phyloP scores from a whole-genome alignment of 2,797 vertebrate species.

The Cyprinodon diabolis region DNA sequence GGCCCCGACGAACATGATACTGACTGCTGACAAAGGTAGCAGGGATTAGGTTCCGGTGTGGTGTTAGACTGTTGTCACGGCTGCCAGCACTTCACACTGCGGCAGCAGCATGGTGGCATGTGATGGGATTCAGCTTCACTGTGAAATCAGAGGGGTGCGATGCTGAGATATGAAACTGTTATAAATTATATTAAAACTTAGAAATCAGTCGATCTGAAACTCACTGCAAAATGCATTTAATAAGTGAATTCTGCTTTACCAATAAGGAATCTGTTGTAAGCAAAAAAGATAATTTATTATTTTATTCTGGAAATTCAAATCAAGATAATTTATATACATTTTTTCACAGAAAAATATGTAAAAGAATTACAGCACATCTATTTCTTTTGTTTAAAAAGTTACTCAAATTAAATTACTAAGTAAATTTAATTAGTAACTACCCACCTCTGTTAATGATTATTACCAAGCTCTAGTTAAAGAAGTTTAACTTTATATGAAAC shows the following conservation, averaged over 20 bases:
- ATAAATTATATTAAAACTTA: background rate
- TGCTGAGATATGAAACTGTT: background rate
- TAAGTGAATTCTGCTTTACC: background rate
- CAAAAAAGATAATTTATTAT: too few species aligned
- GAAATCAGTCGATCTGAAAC: background rate
- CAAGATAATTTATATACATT: too few species aligned
- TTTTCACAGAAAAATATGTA: too few species aligned
- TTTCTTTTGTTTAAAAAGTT: too few species aligned
- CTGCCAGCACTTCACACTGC: constrained; percentile 39
- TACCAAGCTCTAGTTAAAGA: too few species aligned
- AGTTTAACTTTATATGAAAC: too few species aligned
- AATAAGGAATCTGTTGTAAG: background rate
- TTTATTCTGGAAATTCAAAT: too few species aligned
- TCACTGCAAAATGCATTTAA: background rate
- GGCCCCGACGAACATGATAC: constrained; percentile 63
- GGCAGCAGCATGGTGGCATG: constrained; percentile 12
- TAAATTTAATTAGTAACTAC: too few species aligned
- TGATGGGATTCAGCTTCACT: background rate
- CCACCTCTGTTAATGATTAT: too few species aligned
- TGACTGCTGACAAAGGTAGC: constrained; percentile 52
- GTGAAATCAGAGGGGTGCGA: background rate
- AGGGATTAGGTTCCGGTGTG: constrained; percentile 48
- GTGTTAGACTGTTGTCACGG: constrained; percentile 28
- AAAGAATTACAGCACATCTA: too few species aligned
- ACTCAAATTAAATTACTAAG: too few species aligned